phyloP scores from a whole-genome alignment of 2,113 vertebrate species.

The Pluvianellus socialis region DNA sequence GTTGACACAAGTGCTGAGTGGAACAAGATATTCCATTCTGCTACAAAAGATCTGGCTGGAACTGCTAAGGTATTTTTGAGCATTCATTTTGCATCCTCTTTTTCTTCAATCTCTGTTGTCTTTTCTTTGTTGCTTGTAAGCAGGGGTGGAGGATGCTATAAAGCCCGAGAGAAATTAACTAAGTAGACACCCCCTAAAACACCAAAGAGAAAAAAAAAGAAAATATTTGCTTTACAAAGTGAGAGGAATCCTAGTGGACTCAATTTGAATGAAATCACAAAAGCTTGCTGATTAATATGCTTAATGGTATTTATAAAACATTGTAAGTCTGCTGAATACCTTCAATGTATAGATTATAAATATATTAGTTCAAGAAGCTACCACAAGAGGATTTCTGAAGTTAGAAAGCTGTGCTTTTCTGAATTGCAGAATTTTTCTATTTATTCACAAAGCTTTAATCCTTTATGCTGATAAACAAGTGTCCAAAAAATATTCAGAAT shows the following conservation, averaged over 20 bases:
- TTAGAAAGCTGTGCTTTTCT: constrained; percentile 8
- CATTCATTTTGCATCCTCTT: neutral
- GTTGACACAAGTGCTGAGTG: constrained; percentile 29
- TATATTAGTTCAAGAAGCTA: neutral
- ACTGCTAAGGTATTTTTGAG: neutral
- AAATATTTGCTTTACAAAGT: neutral
- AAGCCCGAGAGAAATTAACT: neutral
- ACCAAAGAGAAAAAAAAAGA: neutral
- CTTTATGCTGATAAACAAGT: constrained; percentile 22
- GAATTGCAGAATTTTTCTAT: neutral
- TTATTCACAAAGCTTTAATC: constrained; percentile 23
- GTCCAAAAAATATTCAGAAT: neutral
- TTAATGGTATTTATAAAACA: neutral
- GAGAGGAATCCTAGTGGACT: neutral
- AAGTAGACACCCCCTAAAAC: neutral
- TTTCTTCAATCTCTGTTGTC: neutral
- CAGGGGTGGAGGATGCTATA: neutral
- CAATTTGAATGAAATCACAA: neutral
- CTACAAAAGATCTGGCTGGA: neutral
- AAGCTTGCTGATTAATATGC: constrained; percentile 3
- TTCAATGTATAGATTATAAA: constrained; percentile 27
- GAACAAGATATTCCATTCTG: neutral
- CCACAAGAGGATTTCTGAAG: constrained; percentile 13
- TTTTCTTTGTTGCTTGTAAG: neutral
- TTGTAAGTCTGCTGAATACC: neutral